Evolutionary conservation across 1,140 invertebrate genomes (phyloP).

Genomic region (Ceratitis capitata): DNA sequence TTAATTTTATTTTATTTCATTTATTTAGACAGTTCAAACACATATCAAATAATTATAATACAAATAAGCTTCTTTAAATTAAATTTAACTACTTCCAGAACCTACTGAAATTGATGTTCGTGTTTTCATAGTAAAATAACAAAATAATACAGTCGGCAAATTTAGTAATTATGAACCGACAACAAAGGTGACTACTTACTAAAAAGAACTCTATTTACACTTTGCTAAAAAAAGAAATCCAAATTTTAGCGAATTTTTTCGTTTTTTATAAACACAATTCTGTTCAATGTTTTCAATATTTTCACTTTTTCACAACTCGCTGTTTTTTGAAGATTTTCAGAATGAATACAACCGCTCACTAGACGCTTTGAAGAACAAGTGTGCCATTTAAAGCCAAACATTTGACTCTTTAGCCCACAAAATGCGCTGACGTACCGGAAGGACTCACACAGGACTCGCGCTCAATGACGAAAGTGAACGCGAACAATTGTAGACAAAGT

Average conservation of each 20-base stretch:
- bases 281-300: background rate
- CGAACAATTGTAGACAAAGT: background rate
- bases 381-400: conserved; percentile 44
- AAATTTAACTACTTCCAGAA: too few species aligned
- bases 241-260: background rate
- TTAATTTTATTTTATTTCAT: too few species aligned
- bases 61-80: too few species aligned
- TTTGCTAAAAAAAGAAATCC: background rate
- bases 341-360: conserved; percentile 54
- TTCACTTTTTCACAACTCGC: background rate
- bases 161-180: too few species aligned
- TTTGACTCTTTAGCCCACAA: conserved; percentile 20
- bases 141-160: too few species aligned
- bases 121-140: too few species aligned
- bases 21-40: too few species aligned
- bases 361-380: conserved; percentile 62
- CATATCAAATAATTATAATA: too few species aligned
- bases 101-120: too few species aligned
- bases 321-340: conserved; percentile 43
- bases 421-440: conserved; percentile 47
- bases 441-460: conserved; percentile 53
- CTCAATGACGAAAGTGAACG: conserved; percentile 25
- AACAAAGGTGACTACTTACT: too few species aligned
- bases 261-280: background rate
- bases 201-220: too few species aligned